Base-by-base conservation (phyloP, 2,888 invertebrate genomes). In the Conops quadrifasciatus region DNA sequence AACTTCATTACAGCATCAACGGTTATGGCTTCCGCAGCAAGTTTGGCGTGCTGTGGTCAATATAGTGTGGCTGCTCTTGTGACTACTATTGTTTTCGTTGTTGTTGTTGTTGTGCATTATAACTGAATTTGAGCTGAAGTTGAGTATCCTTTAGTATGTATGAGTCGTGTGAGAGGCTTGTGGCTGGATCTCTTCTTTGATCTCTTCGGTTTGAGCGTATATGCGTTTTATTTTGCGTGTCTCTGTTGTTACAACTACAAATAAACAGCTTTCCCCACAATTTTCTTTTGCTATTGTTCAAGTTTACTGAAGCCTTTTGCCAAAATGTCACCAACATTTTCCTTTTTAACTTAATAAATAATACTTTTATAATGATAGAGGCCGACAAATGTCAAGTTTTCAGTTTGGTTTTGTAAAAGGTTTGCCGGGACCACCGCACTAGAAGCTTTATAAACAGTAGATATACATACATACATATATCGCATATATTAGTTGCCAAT, bases 121-220 rank as follows among this genome's bases (percentile, higher is more conserved):
- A 21, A 45, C 62, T 45, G 45, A 45, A 62, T 62, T 62, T 62
- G 62, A 45, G 43, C 24, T 45, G 62, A 62, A 21, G 62, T 43
- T 45, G n/a, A 21, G 45, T 45, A 9, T 45, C 24, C 36, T 62
- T 45, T 62, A 16, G n/a, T 49, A n/a, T n/a, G n/a, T n/a, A n/a
- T n/a, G n/a, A n/a, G n/a, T n/a, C n/a, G n/a, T n/a, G n/a, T n/a
- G n/a, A n/a, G n/a, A n/a, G n/a, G n/a, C n/a, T n/a, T n/a, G n/a
- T n/a, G n/a, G n/a, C n/a, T n/a, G n/a, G n/a, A n/a, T n/a, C n/a
- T n/a, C n/a, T n/a, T n/a, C n/a, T n/a, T n/a, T n/a, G n/a, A n/a
- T n/a, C 15, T 21, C n/a, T 30, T 62, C 19, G 45, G 36, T 62
- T 45, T 62, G 45, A 24, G 60, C n/a, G n/a, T 15, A 3, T 3